Evolutionary conservation across 2,888 invertebrate species (phyloP).

Genomic region (Diogma glabrata): DNA sequence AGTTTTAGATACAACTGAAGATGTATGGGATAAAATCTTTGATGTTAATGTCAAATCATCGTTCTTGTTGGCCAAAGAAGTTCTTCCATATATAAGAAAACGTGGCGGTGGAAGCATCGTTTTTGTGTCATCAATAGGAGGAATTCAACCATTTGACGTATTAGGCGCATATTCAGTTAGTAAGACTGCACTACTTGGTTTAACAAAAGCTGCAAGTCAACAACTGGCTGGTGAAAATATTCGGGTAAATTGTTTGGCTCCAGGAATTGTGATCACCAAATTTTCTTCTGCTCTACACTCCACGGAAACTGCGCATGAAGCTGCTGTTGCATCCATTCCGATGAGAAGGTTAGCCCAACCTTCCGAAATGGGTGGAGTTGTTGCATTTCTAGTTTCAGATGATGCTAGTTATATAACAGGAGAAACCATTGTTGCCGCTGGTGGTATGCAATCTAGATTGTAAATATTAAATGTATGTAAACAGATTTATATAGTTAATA

Average conservation of each 20-base stretch:
- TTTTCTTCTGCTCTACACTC: slow-evolving; percentile 61
- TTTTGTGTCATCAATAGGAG: slow-evolving; percentile 82
- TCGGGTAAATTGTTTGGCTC: slow-evolving; percentile 85
- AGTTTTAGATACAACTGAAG: slow-evolving; percentile 68
- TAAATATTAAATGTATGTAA: no score
- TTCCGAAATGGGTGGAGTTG: slow-evolving; percentile 63
- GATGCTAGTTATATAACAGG: slow-evolving; percentile 78
- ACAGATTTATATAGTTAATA: no score
- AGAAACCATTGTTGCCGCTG: slow-evolving; percentile 36
- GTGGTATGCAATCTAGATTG: slow-evolving; percentile 61
- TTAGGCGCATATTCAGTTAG: slow-evolving; percentile 82
- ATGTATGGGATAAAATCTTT: slow-evolving; percentile 91
- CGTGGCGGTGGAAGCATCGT: slow-evolving; percentile 76
- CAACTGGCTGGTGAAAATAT: slow-evolving; percentile 73
- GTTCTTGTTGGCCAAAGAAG: slow-evolving; percentile 78
- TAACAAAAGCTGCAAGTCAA: slow-evolving; percentile 70
- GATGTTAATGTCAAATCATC: slow-evolving; percentile 88
- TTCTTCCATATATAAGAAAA: slow-evolving; percentile 66
- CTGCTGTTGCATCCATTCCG: slow-evolving; percentile 45
- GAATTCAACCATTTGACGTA: slow-evolving; percentile 63
- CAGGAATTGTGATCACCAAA: slow-evolving; percentile 83
- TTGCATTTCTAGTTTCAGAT: slow-evolving; percentile 71
- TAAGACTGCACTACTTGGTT: slow-evolving; percentile 82
- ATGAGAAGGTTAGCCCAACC: slow-evolving; percentile 59
- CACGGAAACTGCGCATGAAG: slow-evolving; percentile 44